Percentiles rank a stretch among this genome's conserved stretches.
phyloP scores from a whole-genome alignment of 1,140 invertebrate species.

The Ditylenchus dipsaci region DNA sequence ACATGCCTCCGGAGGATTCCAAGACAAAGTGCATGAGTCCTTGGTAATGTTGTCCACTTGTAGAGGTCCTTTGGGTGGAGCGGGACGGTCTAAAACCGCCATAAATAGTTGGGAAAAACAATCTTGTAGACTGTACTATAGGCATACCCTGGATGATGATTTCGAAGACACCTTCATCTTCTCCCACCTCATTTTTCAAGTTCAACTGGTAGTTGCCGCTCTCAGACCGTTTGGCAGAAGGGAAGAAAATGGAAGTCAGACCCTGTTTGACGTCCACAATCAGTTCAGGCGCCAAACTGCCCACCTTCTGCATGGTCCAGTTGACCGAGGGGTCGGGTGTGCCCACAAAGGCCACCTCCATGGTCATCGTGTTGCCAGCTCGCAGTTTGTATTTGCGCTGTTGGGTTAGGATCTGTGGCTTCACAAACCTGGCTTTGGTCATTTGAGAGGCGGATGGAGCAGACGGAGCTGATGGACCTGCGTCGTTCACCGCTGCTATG shows the following conservation, averaged over 20 bases:
- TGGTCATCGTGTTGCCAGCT: constrained; percentile 82
- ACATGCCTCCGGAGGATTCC: constrained; percentile 73
- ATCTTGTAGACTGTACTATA: neutral
- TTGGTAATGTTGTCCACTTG: constrained; percentile 85
- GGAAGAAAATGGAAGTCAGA: constrained; percentile 65
- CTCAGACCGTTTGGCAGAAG: constrained; percentile 66
- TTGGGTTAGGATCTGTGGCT: constrained; percentile 82
- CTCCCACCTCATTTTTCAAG: constrained; percentile 84
- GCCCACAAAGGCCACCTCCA: constrained; percentile 86
- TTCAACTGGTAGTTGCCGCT: constrained; percentile 81
- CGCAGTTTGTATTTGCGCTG: constrained; percentile 52
- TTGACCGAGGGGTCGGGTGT: constrained; percentile 68
- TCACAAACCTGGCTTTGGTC: constrained; percentile 79
- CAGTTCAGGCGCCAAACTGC: constrained; percentile 45
- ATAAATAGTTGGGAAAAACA: constrained; percentile 4
- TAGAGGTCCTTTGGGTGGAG: constrained; percentile 75
- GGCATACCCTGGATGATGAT: constrained; percentile 77
- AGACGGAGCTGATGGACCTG: constrained; percentile 63
- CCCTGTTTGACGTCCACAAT: constrained; percentile 47
- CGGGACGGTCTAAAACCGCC: constrained; percentile 76
- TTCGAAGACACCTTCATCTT: constrained; percentile 88
- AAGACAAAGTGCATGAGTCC: constrained; percentile 81
- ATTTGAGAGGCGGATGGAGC: constrained; percentile 74
- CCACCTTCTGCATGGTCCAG: constrained; percentile 44
- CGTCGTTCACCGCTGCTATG: constrained; percentile 72